These are phyloP conservation scores for Microtus richardsoni DNA, from an alignment of 2,113 vertebrate species.

Conservation along the genomic window DNA sequence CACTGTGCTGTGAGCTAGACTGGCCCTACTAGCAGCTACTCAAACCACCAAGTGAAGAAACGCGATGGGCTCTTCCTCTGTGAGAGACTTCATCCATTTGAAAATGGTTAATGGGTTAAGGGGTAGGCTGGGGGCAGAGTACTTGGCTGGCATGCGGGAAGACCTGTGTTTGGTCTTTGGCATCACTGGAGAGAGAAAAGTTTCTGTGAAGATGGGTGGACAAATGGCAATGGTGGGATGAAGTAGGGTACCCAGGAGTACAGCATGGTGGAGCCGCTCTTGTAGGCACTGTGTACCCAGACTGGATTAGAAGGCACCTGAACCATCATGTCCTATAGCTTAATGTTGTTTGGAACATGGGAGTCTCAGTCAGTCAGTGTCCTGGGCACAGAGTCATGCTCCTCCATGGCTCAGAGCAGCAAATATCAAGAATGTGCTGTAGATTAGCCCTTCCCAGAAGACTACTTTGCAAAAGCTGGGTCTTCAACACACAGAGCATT, in stretches of 20 bases:
- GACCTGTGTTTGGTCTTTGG: background rate
- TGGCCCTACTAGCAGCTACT: background rate
- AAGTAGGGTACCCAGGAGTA: background rate
- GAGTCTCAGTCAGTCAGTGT: background rate
- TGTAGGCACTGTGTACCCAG: background rate
- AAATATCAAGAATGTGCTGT: background rate
- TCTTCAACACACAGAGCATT: background rate
- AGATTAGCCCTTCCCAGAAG: background rate
- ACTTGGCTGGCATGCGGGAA: background rate
- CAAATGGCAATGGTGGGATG: background rate
- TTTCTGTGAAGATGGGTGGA: background rate
- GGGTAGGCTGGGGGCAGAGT: too few species aligned
- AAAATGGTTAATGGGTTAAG: background rate
- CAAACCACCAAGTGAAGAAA: background rate
- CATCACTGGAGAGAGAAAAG: background rate
- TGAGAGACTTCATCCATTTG: background rate
- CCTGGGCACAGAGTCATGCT: background rate
- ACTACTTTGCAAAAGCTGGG: background rate
- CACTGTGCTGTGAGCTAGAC: background rate
- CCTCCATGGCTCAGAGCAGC: background rate
- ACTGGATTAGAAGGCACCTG: background rate
- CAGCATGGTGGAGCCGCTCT: background rate
- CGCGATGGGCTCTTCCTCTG: background rate
- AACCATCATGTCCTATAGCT: background rate
- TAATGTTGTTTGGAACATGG: background rate